Base-by-base conservation (phyloP, 1,140 invertebrate species). In the Nebria ingens region DNA sequence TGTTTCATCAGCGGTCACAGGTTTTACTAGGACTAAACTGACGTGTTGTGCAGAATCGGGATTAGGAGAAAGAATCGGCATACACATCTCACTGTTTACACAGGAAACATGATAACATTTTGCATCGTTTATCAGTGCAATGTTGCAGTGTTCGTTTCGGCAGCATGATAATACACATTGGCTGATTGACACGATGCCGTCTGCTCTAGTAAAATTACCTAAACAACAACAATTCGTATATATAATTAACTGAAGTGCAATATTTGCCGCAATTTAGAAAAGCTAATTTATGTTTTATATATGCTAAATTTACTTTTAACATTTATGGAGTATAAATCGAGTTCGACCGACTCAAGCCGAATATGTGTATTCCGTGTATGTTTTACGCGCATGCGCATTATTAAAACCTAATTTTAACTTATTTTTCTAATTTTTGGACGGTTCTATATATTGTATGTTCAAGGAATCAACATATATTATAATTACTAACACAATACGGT, bases 81-180 rank as follows among this genome's bases (percentile, higher is more conserved):
- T 58, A 64, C 88, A 91, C 40, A 80, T 66, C 64, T 86, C 79
- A 67, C 85, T 80, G 64, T 71, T 83, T 20, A 72, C 72, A 71
- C 88, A 91, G 55, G 80, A 76, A 11, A 89, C 78, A 71, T 86
- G 84, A 65, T 80, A 93, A 68, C 89, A 93, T 51, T 80, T 83
- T 17, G 71, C 69, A 60, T 89, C 82, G 56, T 81, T 80, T 65
- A 88, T 83, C 63, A 93, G 83, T 2, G 84, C 87, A 58, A 91
- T 81, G 70, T 93, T 86, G 66, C 90, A 93, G 1, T 67, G 61
- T 0, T 75, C 68, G 34, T 79, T 73, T 0, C 70, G 68, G 66
- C 90, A 93, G 65, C 91, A 93, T 25, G 77, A 74, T 59, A 79
- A 72, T 2, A 89, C 77, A 69, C 90, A 93, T 49, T 80, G 73